Evolutionary conservation across 2,113 vertebrate genomes (phyloP).

Genomic region (Chaenogobius annularis): DNA sequence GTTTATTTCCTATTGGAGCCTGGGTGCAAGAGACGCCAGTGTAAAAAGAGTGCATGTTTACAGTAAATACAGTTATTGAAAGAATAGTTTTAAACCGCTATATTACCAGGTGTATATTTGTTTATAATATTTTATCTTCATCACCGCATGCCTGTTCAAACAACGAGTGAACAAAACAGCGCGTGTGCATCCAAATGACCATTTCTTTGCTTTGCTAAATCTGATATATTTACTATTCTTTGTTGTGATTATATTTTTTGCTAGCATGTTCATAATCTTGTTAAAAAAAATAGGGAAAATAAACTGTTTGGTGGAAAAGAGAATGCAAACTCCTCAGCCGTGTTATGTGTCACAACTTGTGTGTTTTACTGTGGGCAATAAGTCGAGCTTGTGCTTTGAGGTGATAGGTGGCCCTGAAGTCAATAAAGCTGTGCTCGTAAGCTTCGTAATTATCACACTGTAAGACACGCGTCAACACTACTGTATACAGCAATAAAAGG

Average conservation of each 20-base stretch:
- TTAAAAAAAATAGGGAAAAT: constrained; percentile 11
- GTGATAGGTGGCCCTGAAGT: constrained; percentile 57
- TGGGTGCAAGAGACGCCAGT: constrained; percentile 51
- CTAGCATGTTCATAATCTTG: constrained; percentile 53
- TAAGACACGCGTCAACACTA: background rate
- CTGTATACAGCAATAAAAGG: background rate
- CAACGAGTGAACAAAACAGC: constrained; percentile 53
- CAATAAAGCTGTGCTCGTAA: constrained; percentile 19
- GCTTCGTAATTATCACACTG: constrained; percentile 1
- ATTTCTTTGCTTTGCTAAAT: constrained; percentile 35
- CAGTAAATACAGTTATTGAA: constrained; percentile 68
- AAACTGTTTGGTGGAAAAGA: constrained; percentile 10
- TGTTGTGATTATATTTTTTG: constrained; percentile 50
- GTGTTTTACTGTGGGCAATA: constrained; percentile 21
- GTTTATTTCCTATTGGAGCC: constrained; percentile 37
- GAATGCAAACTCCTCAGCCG: background rate
- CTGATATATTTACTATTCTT: constrained; percentile 41
- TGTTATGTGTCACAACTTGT: constrained; percentile 8
- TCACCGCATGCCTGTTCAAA: constrained; percentile 76
- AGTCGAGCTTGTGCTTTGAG: constrained; percentile 33
- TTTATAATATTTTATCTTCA: constrained; percentile 71
- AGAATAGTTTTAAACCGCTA: constrained; percentile 61
- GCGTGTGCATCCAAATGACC: constrained; percentile 37
- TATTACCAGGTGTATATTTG: constrained; percentile 66
- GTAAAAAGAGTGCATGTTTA: constrained; percentile 77